Percentiles rank a stretch among this genome's conserved stretches.
These are phyloP conservation scores for Drosophila birchii DNA, from an alignment of 2,888 invertebrate genomes.

Conservation along the genomic window DNA sequence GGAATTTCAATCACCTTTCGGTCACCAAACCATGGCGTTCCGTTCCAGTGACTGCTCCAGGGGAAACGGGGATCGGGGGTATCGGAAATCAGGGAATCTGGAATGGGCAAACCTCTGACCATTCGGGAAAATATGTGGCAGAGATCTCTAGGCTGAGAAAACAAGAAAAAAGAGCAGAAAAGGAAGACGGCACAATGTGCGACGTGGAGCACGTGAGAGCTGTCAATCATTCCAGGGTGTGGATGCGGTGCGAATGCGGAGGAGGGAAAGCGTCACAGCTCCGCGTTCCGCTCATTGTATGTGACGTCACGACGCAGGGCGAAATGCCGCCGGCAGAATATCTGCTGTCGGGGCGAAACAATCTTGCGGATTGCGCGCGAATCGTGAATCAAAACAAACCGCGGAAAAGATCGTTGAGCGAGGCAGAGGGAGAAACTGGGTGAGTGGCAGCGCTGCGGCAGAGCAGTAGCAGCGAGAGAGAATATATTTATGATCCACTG, in stretches of 20 bases:
- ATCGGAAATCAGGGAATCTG: constrained; percentile 5
- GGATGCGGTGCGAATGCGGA: constrained; percentile 4
- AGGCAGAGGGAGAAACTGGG: background rate
- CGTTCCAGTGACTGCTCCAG: constrained; percentile 29
- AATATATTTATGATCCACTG: background rate
- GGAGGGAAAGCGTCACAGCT: constrained; percentile 2
- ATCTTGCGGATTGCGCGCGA: constrained; percentile 66
- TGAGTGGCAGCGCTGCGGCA: constrained; percentile 5
- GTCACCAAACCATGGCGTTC: constrained; percentile 17
- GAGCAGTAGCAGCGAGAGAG: constrained; percentile 17
- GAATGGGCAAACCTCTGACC: constrained; percentile 24
- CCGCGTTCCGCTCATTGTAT: constrained; percentile 59
- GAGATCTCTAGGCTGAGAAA: constrained; percentile 1
- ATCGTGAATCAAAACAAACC: constrained; percentile 80
- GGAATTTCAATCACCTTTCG: constrained; percentile 43
- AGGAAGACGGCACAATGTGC: constrained; percentile 39
- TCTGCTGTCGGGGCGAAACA: constrained; percentile 46
- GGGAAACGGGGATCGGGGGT: constrained; percentile 1
- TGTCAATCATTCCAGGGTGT: constrained; percentile 67
- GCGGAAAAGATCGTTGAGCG: constrained; percentile 24
- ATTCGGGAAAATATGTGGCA: constrained; percentile 12
- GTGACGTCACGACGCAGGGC: constrained; percentile 67
- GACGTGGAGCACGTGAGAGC: constrained; percentile 79
- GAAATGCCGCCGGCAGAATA: constrained; percentile 75
- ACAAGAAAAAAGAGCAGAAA: constrained; percentile 12